A percentile compares a stretch with the other conserved stretches of the same genome.
These are phyloP conservation scores for Amphiprion percula DNA, from an alignment of 2,113 vertebrate genomes.

Conservation along the genomic window DNA sequence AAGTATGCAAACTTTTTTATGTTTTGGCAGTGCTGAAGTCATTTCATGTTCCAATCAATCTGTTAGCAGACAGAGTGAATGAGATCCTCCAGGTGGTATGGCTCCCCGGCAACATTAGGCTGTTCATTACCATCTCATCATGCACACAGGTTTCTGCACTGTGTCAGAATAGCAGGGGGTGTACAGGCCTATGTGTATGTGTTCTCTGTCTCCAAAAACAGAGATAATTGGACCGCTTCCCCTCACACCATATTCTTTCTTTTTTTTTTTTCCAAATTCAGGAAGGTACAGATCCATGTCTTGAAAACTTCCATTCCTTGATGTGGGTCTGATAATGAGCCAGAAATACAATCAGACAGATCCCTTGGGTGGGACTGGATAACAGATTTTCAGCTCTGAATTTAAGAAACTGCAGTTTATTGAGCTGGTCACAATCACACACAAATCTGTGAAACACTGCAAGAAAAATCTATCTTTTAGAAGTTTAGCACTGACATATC, in stretches of 20 bases:
- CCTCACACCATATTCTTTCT: slow-evolving; percentile 9
- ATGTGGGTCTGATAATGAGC: slow-evolving; percentile 48
- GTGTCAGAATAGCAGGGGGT: slow-evolving; percentile 29
- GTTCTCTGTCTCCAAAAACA: slow-evolving; percentile 26
- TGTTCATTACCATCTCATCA: slow-evolving; percentile 66
- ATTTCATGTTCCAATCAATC: slow-evolving; percentile 35
- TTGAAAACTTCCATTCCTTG: background rate
- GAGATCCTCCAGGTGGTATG: slow-evolving; percentile 26
- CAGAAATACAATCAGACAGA: slow-evolving; percentile 9
- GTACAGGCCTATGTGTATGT: background rate
- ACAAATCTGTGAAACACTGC: slow-evolving; percentile 8
- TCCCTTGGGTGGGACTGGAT: background rate
- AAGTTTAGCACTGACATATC: slow-evolving; percentile 1
- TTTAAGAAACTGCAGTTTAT: background rate
- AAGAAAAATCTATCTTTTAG: background rate
- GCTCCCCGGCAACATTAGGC: slow-evolving; percentile 15
- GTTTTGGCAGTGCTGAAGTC: slow-evolving; percentile 9
- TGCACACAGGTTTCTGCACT: slow-evolving; percentile 38
- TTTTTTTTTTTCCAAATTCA: slow-evolving; percentile 8
- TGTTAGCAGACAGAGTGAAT: slow-evolving; percentile 49
- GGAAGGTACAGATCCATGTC: slow-evolving; percentile 7
- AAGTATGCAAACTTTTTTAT: background rate
- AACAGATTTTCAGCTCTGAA: background rate
- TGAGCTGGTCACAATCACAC: slow-evolving; percentile 16
- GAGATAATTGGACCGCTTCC: slow-evolving; percentile 42